Conservation (phyloP, 2,888 invertebrate species). For the Diogma glabrata region DNA sequence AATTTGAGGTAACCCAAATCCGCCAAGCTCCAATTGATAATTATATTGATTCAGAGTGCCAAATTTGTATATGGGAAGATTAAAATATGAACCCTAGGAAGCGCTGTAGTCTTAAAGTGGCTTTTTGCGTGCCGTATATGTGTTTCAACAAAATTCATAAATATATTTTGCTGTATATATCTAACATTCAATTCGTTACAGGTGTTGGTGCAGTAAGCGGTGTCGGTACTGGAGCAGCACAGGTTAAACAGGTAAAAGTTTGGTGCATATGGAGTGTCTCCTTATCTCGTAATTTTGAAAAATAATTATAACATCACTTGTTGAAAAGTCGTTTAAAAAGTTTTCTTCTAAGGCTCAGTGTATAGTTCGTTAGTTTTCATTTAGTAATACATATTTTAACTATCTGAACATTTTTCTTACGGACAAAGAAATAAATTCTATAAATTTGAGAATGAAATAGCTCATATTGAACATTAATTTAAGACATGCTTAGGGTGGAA, state of each 20-base stretch:
- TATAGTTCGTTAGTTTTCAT: too few relatives aligned
- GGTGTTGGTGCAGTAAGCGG: slow-evolving; percentile 2
- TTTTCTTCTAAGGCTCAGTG: too few relatives aligned
- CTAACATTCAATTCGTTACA: background rate
- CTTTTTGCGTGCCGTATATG: slow-evolving; percentile 4
- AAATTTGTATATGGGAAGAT: background rate
- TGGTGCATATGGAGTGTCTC: too few relatives aligned
- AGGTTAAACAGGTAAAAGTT: slow-evolving; percentile 6
- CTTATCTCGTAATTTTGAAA: too few relatives aligned
- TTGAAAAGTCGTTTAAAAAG: too few relatives aligned
- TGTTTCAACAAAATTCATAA: slow-evolving; percentile 1
- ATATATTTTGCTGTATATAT: background rate
- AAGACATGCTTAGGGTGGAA: too few relatives aligned
- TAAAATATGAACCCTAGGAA: slow-evolving; percentile 4
- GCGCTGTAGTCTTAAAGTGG: background rate
- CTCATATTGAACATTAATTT: too few relatives aligned
- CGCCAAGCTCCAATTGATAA: slow-evolving; percentile 4
- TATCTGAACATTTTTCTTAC: too few relatives aligned
- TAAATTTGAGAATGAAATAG: too few relatives aligned
- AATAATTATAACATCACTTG: too few relatives aligned
- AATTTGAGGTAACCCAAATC: slow-evolving; percentile 12
- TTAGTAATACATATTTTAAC: too few relatives aligned
- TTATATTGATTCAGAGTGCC: slow-evolving; percentile 4
- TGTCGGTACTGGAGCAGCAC: background rate
- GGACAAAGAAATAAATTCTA: too few relatives aligned